Evolutionary conservation across 2,113 vertebrate species (phyloP).

Genomic region (Onychostoma macrolepis): DNA sequence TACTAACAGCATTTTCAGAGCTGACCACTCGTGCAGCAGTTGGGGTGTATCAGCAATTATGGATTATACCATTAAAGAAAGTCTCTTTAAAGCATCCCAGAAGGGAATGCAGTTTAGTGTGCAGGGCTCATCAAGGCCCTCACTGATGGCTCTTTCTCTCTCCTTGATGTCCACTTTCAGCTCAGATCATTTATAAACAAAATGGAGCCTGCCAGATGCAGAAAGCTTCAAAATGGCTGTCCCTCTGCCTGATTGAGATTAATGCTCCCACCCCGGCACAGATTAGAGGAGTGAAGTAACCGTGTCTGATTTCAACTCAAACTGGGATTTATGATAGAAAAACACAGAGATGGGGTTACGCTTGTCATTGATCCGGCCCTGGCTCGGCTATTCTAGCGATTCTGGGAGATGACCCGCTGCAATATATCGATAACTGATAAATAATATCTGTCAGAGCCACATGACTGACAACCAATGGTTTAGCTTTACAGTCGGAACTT

Average conservation of each 20-base stretch:
- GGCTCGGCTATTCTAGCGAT: background rate
- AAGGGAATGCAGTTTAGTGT: constrained; percentile 40
- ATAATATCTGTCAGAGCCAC: background rate
- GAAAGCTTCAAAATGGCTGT: constrained; percentile 45
- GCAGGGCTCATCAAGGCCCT: constrained; percentile 44
- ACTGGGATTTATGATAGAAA: constrained; percentile 40
- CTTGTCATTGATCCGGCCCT: constrained; percentile 26
- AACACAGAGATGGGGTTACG: constrained; percentile 19
- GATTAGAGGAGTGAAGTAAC: constrained; percentile 46
- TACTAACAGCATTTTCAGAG: constrained; percentile 12
- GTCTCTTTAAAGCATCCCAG: constrained; percentile 44
- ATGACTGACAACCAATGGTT: background rate
- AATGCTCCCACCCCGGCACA: constrained; percentile 33
- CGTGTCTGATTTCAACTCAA: constrained; percentile 42
- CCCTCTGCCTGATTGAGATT: constrained; percentile 36
- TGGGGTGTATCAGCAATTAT: constrained; percentile 35
- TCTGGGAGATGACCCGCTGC: background rate
- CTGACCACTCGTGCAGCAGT: constrained; percentile 5
- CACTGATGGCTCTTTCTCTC: constrained; percentile 41
- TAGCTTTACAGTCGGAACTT: background rate
- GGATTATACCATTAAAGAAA: constrained; percentile 46
- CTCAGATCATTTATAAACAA: constrained; percentile 43
- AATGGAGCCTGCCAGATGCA: constrained; percentile 42
- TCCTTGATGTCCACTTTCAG: constrained; percentile 43
- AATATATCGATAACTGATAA: constrained; percentile 6